A percentile compares a stretch with the other conserved stretches of the same genome.
Evolutionary conservation across 2,888 invertebrate species (phyloP).

Genomic region (Dynastes tityus): DNA sequence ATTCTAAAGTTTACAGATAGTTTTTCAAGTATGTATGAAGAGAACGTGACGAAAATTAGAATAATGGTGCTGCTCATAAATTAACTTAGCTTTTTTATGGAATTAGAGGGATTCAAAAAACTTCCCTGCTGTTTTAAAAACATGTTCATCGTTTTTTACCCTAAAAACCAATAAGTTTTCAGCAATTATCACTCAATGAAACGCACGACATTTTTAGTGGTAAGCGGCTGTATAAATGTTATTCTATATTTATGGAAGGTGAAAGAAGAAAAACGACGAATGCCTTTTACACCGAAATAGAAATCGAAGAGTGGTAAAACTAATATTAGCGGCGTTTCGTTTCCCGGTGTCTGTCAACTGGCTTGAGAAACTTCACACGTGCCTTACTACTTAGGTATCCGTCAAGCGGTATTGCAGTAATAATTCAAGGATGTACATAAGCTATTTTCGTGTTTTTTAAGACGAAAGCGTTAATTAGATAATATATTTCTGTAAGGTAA

Average conservation of each 20-base stretch:
- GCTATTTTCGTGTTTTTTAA: no score
- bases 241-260: slow-evolving; percentile 19
- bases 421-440: not conserved
- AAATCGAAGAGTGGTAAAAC: slow-evolving; percentile 23
- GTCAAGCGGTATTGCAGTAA: not conserved
- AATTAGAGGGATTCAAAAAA: not conserved
- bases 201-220: no score
- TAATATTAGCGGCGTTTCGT: slow-evolving; percentile 13
- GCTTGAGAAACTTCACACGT: not conserved
- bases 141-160: not conserved
- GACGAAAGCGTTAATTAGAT: slow-evolving; percentile 11
- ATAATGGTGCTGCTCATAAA: no score
- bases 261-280: not conserved
- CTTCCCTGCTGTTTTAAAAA: not conserved
- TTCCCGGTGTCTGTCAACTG: not conserved
- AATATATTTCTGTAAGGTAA: not conserved
- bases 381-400: not conserved
- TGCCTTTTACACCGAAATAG: slow-evolving; percentile 15
- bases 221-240: not conserved
- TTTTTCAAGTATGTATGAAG: no score
- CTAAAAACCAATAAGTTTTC: not conserved
- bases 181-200: not conserved
- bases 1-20: no score
- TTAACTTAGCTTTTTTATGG: not conserved
- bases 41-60: no score